phyloP scores from a whole-genome alignment of 2,113 vertebrate species.

The Trichechus manatus region DNA sequence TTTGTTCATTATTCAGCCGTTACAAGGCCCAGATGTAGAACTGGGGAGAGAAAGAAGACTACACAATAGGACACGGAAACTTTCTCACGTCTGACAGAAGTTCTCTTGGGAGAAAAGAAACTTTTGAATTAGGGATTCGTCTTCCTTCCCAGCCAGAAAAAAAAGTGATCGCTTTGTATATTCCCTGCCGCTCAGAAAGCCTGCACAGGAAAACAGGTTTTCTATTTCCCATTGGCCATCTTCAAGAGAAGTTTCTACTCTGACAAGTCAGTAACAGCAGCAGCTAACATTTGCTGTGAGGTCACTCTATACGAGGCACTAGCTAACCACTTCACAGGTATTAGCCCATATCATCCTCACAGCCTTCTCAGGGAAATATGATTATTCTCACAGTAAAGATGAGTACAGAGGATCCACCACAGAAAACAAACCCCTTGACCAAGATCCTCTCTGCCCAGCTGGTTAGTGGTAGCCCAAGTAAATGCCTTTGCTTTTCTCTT shows the following conservation, averaged over 20 bases:
- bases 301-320: no score
- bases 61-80: not conserved
- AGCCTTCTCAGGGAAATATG: not conserved
- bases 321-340: rapidly evolving
- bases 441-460: not conserved
- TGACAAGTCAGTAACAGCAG: not conserved
- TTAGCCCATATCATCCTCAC: not conserved
- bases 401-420: not conserved
- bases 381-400: not conserved
- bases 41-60: not conserved
- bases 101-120: not conserved
- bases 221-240: not conserved
- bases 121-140: not conserved
- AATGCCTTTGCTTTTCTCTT: not conserved
- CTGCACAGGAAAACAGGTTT: not conserved
- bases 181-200: not conserved
- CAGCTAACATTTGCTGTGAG: not conserved
- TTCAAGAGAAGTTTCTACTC: not conserved
- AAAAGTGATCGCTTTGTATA: no score
- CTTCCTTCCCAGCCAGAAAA: not conserved
- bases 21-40: not conserved
- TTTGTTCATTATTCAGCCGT: not conserved
- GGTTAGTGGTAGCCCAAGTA: not conserved
- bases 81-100: not conserved
- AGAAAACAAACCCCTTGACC: not conserved